Evolutionary conservation across 2,113 vertebrate genomes (phyloP), one percentile per base, ranked within the genome.

Genomic region (Nycticebus coucang): DNA sequence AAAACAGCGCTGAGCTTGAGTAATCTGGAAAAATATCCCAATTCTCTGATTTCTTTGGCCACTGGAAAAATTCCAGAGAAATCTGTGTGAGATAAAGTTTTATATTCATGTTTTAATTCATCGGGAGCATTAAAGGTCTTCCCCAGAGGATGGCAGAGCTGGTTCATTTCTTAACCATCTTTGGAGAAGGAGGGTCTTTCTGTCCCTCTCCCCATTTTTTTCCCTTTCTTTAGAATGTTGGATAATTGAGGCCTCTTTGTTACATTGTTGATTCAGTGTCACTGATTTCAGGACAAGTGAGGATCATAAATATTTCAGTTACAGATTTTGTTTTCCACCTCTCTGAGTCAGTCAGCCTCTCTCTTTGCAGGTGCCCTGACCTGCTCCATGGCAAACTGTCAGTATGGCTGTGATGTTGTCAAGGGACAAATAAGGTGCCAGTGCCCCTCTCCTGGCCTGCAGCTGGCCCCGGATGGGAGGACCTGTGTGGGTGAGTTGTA

Each of bases 381-480:
- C 0, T 99, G 99, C 95, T 99, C 99, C 5, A 99, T 99, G 99
- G 99, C 99, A 41, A 99, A 99, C 98, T 99, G 99, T 95, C 99
- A 99, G 98, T 99, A 99, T 19, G 99, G 99, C 97, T 99, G 99
- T 69, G 99, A 99, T 8, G 98, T 99, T 4, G 97, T 99, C 96
- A 99, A 99, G 97, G 99, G 99, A 66, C 99, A 99, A 55, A 98
- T 99, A 22, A 99, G 98, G 72, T 99, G 99, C 97, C 99, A 99
- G 94, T 99, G 99, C 95, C 99, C 99, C 14, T 99, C 99, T 3
- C 99, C 99, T 0, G 99, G 99, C 22, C 98, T 99, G 77, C 99
- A 99, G 98, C 99, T 99, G 37, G 99, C 99, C 90, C 98, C 99
- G 0, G 99, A 99, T 45, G 98, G 99, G 90, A 99, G 99, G 98